Conservation (phyloP, 2,113 vertebrate genomes). For the Charina bottae region DNA sequence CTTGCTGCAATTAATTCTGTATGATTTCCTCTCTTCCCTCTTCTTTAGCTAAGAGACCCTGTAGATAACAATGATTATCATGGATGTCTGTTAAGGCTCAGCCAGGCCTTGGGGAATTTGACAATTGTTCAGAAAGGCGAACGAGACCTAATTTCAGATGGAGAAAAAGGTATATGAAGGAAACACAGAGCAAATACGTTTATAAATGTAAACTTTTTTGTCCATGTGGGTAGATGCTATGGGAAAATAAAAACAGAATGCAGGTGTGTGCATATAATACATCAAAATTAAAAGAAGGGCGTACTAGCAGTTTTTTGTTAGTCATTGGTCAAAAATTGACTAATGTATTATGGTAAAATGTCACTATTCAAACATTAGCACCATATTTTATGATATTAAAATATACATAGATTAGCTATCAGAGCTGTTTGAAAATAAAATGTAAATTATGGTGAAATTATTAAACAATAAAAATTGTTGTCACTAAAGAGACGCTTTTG, state of each 20-base stretch:
- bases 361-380: background rate
- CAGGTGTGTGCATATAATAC: background rate
- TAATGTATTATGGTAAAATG: background rate
- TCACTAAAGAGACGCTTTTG: background rate
- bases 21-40: slow-evolving; percentile 59
- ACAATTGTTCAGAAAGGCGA: slow-evolving; percentile 93
- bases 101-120: slow-evolving; percentile 90
- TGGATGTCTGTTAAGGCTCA: slow-evolving; percentile 84
- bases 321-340: background rate
- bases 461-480: background rate
- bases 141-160: slow-evolving; percentile 90
- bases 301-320: background rate
- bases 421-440: background rate
- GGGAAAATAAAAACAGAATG: background rate
- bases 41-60: slow-evolving; percentile 81
- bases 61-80: slow-evolving; percentile 81
- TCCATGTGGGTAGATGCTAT: background rate
- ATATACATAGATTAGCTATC: background rate
- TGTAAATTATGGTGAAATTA: background rate
- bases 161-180: slow-evolving; percentile 83
- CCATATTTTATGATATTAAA: background rate
- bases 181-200: background rate
- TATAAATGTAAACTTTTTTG: background rate
- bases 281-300: background rate
- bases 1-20: slow-evolving; percentile 45